phyloP scores from a whole-genome alignment of 2,797 vertebrate genomes.

The Danio choprae region DNA sequence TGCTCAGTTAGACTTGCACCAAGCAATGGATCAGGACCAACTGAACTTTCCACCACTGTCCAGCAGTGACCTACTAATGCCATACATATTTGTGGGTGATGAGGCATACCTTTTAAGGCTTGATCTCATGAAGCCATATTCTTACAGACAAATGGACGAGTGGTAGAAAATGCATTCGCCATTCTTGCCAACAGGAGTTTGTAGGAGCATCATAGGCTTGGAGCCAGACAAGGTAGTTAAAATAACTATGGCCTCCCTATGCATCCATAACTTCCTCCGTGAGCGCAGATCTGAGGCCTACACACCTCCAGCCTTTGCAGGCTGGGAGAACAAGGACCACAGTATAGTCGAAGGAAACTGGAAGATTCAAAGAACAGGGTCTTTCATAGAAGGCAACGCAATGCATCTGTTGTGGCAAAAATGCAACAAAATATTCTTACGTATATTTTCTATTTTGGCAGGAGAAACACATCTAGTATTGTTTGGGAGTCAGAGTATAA shows the following conservation, averaged over 20 bases:
- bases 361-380: constrained; percentile 15
- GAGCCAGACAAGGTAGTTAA: constrained; percentile 11
- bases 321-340: constrained; percentile 4
- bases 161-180: constrained; percentile 14
- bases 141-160: not conserved
- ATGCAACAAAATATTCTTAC: not conserved
- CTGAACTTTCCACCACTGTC: constrained; percentile 27
- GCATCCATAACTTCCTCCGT: constrained; percentile 20
- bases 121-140: constrained; percentile 25
- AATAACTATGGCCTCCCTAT: constrained; percentile 16
- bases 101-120: constrained; percentile 9
- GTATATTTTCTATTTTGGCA: constrained; percentile 33
- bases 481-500: not conserved
- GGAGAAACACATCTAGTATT: constrained; percentile 23
- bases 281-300: constrained; percentile 16
- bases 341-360: constrained; percentile 28
- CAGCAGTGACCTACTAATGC: constrained; percentile 1
- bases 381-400: not conserved
- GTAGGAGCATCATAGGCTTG: not conserved
- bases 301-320: constrained; percentile 25
- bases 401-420: constrained; percentile 20
- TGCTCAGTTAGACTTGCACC: constrained; percentile 8
- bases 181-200: constrained; percentile 23
- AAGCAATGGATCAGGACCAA: constrained; percentile 3
- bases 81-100: constrained; percentile 30